phyloP scores from a whole-genome alignment of 2,797 vertebrate genomes.

The Argentina silus region DNA sequence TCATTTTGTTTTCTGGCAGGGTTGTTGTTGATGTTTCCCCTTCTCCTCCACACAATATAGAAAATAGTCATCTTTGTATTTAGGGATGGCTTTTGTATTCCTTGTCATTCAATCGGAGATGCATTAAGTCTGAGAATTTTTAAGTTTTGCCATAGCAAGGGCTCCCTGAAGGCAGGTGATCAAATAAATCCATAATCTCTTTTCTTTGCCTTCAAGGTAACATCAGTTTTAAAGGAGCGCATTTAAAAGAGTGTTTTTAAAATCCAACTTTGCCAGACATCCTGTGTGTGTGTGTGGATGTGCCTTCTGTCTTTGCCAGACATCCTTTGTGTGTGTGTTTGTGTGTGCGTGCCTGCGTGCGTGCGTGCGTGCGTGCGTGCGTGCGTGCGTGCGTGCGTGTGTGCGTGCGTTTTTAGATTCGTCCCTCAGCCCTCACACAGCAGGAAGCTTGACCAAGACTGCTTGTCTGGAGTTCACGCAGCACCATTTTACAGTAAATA shows the following conservation, averaged over 20 bases:
- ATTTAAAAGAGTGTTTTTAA: conserved; percentile 59
- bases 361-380: background rate
- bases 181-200: conserved; percentile 66
- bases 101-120: conserved; percentile 40
- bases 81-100: conserved; percentile 28
- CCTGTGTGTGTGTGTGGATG: background rate
- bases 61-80: conserved; percentile 18
- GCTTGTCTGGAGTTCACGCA: background rate
- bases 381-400: conserved; percentile 9
- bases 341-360: conserved; percentile 18
- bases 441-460: background rate
- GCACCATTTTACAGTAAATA: background rate
- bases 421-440: conserved; percentile 6
- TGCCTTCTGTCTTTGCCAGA: background rate
- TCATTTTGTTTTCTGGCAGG: conserved; percentile 17
- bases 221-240: conserved; percentile 59
- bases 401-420: conserved; percentile 31
- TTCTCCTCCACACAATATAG: conserved; percentile 15
- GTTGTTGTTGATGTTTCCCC: conserved; percentile 24
- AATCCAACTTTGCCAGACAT: background rate
- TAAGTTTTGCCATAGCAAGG: conserved; percentile 37
- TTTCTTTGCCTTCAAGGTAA: conserved; percentile 69
- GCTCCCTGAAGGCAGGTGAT: conserved; percentile 47
- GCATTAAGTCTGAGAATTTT: conserved; percentile 28
- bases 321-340: background rate